These are phyloP conservation scores for Trichonephila clavipes DNA, from an alignment of 1,140 invertebrate species.

Conservation along the genomic window DNA sequence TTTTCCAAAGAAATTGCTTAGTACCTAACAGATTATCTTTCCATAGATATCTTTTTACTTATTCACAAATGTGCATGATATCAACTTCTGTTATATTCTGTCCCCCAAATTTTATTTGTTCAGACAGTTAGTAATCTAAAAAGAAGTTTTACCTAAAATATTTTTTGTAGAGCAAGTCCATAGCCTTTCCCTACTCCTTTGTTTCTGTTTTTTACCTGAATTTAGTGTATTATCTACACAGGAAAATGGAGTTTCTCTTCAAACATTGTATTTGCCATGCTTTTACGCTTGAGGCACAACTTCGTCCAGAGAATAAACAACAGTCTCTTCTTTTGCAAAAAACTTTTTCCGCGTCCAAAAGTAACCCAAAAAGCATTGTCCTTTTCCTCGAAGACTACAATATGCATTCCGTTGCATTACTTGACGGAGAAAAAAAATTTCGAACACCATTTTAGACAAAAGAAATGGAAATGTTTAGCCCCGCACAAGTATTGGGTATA, in stretches of 20 bases:
- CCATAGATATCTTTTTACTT: no score
- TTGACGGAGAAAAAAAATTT: background rate
- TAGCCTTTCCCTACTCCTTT: background rate
- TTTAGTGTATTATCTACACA: background rate
- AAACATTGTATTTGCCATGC: constrained; percentile 46
- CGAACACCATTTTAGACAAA: constrained; percentile 1
- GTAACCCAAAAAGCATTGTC: constrained; percentile 37
- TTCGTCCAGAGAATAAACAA: constrained; percentile 12
- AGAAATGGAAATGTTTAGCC: constrained; percentile 44
- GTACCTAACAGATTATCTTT: no score
- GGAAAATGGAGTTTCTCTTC: background rate
- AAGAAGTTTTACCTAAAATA: constrained; percentile 9
- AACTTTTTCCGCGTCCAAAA: constrained; percentile 4
- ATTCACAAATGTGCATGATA: no score
- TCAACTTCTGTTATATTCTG: no score
- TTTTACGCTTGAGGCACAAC: constrained; percentile 22
- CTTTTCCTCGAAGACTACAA: background rate
- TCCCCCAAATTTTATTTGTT: no score
- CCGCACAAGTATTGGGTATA: constrained; percentile 7
- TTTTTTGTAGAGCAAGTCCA: background rate
- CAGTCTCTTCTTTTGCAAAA: background rate
- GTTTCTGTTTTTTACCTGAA: background rate
- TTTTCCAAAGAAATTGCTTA: no score
- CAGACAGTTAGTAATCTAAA: background rate
- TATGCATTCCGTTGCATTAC: constrained; percentile 31